These are phyloP conservation scores for Turnix velox DNA, from an alignment of 2,113 vertebrate genomes.

Conservation along the genomic window DNA sequence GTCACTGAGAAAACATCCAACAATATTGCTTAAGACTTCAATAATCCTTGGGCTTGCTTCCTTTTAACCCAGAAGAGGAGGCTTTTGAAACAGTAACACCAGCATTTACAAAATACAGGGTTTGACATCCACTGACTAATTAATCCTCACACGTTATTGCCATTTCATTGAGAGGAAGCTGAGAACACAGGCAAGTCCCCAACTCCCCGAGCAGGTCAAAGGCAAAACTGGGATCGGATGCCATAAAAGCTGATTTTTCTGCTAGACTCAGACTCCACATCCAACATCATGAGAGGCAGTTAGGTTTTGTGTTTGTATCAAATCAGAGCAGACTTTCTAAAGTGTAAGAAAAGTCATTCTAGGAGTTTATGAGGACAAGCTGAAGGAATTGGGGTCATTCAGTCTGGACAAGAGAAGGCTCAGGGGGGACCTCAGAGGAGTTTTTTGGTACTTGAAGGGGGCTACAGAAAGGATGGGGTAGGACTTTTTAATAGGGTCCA, in stretches of 20 bases:
- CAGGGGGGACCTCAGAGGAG: too few relatives aligned
- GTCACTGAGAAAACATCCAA: conserved; percentile 51
- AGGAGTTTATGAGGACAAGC: too few relatives aligned
- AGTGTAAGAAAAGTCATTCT: conserved; percentile 13
- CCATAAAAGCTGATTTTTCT: not conserved
- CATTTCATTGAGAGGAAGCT: conserved; percentile 19
- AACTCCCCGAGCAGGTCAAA: not conserved
- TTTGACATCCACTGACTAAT: conserved; percentile 23
- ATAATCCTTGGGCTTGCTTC: conserved; percentile 31
- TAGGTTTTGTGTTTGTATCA: not conserved
- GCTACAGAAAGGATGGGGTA: too few relatives aligned
- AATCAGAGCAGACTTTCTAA: not conserved
- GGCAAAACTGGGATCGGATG: not conserved
- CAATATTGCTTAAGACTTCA: conserved; percentile 47
- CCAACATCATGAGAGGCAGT: not conserved
- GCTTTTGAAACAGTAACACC: not conserved
- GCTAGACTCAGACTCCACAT: not conserved
- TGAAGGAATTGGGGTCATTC: too few relatives aligned
- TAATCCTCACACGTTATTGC: conserved; percentile 11
- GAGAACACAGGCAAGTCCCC: not conserved
- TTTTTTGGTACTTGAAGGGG: too few relatives aligned
- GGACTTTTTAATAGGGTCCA: too few relatives aligned
- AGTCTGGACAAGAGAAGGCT: too few relatives aligned
- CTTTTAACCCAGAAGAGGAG: conserved; percentile 48
- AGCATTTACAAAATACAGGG: not conserved